Base-by-base conservation (phyloP, 2,888 invertebrate genomes). In the Tipula vernalis region DNA sequence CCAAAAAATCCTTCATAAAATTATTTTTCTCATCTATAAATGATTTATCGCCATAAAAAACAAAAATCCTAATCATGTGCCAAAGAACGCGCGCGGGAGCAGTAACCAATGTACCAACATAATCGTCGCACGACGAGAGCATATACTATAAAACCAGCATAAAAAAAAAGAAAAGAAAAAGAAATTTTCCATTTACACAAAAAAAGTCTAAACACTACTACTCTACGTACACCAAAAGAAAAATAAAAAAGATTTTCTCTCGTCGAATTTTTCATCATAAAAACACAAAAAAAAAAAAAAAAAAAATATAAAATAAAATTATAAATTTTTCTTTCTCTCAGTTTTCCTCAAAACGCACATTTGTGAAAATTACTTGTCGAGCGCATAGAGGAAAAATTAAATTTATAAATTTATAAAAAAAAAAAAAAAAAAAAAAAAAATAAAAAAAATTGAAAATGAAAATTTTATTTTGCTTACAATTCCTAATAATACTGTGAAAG, bases 271-370 rank as follows among this genome's bases (percentile, higher is more conserved):
- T 71, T 71, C 71, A 71, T 71, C 71, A 71, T 28, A 18, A 57
- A 15, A n/a, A n/a, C n/a, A n/a, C n/a, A 71, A 71, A 13, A 47
- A 47, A 47, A 47, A 47, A 8, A 47, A 42, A 42, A 42, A 44
- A 44, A 44, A 44, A 44, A 5, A 5, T 44, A 44, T 12, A 44
- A 44, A 57, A 57, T 57, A 57, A 57, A 51, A 71, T 71, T 71
- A 71, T 71, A 71, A n/a, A 28, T 71, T 71, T 71, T 71, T 71
- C 71, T 71, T 28, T 71, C 71, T 71, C 71, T 71, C 71, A 71
- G 71, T 71, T 71, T 71, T 71, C 71, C 71, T 71, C 71, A 71
- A 71, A 71, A 71, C 71, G 71, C 71, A 71, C 71, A 71, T 71
- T 71, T 71, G 71, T 71, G 71, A 71, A 71, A 71, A 71, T 71